These are phyloP conservation scores for Venustaconcha ellipsiformis DNA, from an alignment of 1,140 invertebrate species.

Conservation along the genomic window DNA sequence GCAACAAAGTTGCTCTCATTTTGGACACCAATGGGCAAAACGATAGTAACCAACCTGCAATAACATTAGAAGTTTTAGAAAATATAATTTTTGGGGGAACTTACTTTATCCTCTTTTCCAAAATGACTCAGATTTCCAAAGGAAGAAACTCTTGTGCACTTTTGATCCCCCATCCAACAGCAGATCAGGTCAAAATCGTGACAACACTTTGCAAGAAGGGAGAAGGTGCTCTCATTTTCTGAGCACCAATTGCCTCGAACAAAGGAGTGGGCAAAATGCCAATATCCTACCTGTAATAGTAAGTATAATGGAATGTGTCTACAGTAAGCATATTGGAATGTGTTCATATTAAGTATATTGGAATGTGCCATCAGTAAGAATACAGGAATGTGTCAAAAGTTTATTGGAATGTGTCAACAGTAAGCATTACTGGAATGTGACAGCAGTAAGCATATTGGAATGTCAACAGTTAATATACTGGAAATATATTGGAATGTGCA, in stretches of 20 bases:
- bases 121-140: slow-evolving; percentile 71
- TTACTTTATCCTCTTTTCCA: slow-evolving; percentile 58
- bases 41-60: slow-evolving; percentile 70
- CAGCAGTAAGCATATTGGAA: no score
- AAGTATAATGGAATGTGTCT: neutral
- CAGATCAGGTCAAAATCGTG: slow-evolving; percentile 72
- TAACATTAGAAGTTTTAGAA: neutral
- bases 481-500: no score
- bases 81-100: neutral
- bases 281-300: slow-evolving; percentile 67
- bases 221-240: slow-evolving; percentile 66
- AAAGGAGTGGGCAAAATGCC: slow-evolving; percentile 72
- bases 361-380: no score
- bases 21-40: slow-evolving; percentile 71
- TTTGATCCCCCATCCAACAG: slow-evolving; percentile 68
- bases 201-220: slow-evolving; percentile 71
- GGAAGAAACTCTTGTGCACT: slow-evolving; percentile 67
- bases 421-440: no score
- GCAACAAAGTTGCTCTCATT: slow-evolving; percentile 64
- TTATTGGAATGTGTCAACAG: no score
- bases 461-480: no score
- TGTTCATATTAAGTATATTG: no score
- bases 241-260: slow-evolving; percentile 72
- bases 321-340: no score
- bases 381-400: no score